Base-by-base conservation (phyloP, 2,888 invertebrate species). In the Drosophila mimica region DNA sequence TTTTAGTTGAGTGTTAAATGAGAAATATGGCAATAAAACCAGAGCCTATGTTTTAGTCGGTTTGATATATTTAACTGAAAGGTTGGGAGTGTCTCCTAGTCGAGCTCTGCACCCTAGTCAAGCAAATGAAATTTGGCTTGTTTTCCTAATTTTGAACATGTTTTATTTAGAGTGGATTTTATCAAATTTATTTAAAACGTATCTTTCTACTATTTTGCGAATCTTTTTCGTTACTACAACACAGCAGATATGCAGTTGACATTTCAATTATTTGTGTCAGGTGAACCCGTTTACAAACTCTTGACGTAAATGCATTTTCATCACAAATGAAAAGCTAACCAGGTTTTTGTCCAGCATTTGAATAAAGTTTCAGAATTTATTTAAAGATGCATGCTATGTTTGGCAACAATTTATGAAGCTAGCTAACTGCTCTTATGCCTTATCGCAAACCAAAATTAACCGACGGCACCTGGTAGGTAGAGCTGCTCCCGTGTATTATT, bases 401-500 rank as follows among this genome's bases (percentile, higher is more conserved):
- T 60, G 59, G 57, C 43, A 64, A 53, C 62, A 66, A 61, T 74
- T 61, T 70, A 52, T 54, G 67, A 25, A 46, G 53, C 38, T 54
- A 52, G 52, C 48, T 67, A 70, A 63, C 68, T 57, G 74, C 60
- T 58, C 34, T 20, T 36, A 15, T 36, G 60, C 65, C 78, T 88
- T 85, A 85, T 85, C 84, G 74, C 73, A 62, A 63, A 61, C 46
- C 71, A 71, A 88, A 81, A 79, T 81, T 79, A 82, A 81, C 82
- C 79, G 82, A 67, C 73, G 48, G 25, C 72, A 66, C 46, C 59
- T 71, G 43, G 25, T 25, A 25, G 25, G 46, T 13, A 34, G 33
- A 43, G 49, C 25, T 53, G 25, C 53, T 72, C 36, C 43, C 20
- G n/a, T 31, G 70, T 76, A 76, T 89, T 89, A 87, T 89, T 87